Conservation (phyloP, 2,888 invertebrate species). For the Lagria hirta region DNA sequence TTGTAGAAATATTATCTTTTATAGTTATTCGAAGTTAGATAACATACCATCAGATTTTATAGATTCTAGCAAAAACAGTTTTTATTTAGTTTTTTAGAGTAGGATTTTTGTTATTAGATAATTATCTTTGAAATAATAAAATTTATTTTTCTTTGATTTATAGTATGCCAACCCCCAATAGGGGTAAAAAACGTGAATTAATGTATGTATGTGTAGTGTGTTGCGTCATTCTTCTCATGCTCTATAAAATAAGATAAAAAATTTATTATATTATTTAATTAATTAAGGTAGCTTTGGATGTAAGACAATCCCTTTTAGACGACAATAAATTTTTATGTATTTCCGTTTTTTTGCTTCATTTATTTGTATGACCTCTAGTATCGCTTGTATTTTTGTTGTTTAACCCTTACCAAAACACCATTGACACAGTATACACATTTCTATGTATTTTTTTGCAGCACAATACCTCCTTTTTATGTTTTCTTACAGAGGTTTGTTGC, state of each 20-base stretch:
- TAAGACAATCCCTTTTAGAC: constrained; percentile 27
- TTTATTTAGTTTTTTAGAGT: too few relatives aligned
- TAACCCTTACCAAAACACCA: constrained; percentile 14
- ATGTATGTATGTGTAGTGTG: constrained; percentile 57
- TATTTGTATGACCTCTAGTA: constrained; percentile 11
- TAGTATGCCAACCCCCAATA: constrained; percentile 55
- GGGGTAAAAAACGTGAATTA: constrained; percentile 56
- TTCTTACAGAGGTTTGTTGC: constrained; percentile 7
- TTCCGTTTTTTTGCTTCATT: constrained; percentile 19
- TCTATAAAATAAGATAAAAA: constrained; percentile 54
- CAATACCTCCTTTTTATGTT: constrained; percentile 9
- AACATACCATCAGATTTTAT: too few relatives aligned
- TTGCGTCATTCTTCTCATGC: constrained; percentile 54
- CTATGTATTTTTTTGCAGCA: too few relatives aligned
- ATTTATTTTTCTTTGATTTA: constrained; percentile 44
- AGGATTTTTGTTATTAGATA: constrained; percentile 2
- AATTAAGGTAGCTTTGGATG: constrained; percentile 13
- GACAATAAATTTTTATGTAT: constrained; percentile 37
- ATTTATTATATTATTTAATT: constrained; percentile 16
- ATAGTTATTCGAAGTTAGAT: too few relatives aligned
- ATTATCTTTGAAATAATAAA: constrained; percentile 28
- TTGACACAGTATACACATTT: constrained; percentile 19
- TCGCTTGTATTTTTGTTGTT: constrained; percentile 16
- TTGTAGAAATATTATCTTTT: background rate
- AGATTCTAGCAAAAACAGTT: too few relatives aligned